Evolutionary conservation across 2,888 invertebrate genomes (phyloP).

Genomic region (Gonocerus acuteangulatus): DNA sequence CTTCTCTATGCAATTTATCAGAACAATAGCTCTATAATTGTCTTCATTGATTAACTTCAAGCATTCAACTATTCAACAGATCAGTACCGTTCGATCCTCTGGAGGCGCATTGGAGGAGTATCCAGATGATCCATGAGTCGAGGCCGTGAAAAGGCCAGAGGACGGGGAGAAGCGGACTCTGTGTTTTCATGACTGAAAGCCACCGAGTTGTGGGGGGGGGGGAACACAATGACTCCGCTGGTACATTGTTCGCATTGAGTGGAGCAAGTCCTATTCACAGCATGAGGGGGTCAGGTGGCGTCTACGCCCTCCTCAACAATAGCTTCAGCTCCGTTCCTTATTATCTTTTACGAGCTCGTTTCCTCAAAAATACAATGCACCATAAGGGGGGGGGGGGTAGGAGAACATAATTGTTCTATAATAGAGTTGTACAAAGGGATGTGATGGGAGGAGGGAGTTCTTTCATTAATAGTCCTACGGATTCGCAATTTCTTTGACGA

Average conservation of each 20-base stretch:
- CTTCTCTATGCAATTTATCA: too few relatives aligned
- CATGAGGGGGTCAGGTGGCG: conserved; percentile 22
- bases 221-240: conserved; percentile 8
- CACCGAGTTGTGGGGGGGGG: neutral
- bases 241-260: conserved; percentile 21
- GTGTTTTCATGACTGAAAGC: conserved; percentile 23
- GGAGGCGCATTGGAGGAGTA: neutral
- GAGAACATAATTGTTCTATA: conserved; percentile 24
- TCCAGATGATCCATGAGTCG: conserved; percentile 6
- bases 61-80: too few relatives aligned
- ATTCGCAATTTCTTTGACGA: too few relatives aligned
- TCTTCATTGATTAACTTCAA: too few relatives aligned
- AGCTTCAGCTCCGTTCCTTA: conserved; percentile 4
- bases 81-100: too few relatives aligned
- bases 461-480: too few relatives aligned
- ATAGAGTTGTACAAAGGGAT: conserved; percentile 19
- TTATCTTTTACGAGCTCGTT: conserved; percentile 28
- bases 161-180: neutral
- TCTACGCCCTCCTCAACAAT: conserved; percentile 5
- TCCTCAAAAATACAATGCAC: conserved; percentile 27
- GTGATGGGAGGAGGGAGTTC: neutral
- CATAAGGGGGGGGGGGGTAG: neutral
- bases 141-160: too few relatives aligned
- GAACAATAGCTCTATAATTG: too few relatives aligned
- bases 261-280: conserved; percentile 10